Percentiles rank a stretch among this genome's conserved stretches.
Conservation (phyloP, 2,888 invertebrate species). For the Geophilus truncorum region DNA sequence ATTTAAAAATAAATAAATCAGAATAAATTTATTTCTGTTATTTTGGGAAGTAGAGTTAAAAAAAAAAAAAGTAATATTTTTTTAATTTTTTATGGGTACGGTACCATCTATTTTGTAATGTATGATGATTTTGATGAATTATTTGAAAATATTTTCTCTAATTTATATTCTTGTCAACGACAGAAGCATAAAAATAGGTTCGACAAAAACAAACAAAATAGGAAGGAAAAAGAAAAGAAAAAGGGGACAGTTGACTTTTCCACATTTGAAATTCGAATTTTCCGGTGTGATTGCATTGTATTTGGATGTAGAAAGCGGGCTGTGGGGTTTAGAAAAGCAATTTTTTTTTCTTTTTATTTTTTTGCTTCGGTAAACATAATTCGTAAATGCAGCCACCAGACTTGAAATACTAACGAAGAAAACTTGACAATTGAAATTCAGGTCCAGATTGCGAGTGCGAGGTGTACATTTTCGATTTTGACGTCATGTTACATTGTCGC, state of each 20-base stretch:
- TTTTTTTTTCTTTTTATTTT: neutral
- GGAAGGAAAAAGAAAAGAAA: neutral
- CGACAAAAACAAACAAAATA: neutral
- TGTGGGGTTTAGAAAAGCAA: conserved; percentile 2
- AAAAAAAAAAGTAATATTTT: neutral
- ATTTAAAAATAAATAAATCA: too few relatives aligned
- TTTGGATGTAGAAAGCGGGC: neutral
- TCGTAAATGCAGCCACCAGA: neutral
- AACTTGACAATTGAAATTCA: neutral
- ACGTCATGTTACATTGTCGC: neutral
- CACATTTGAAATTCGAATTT: conserved; percentile 23
- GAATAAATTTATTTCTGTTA: neutral
- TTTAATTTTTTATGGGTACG: neutral
- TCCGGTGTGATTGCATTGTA: conserved; percentile 12
- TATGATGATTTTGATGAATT: neutral
- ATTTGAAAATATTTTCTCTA: neutral
- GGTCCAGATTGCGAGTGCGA: neutral
- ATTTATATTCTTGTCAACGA: neutral
- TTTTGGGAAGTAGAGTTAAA: neutral
- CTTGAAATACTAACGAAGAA: conserved; percentile 1
- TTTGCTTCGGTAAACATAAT: neutral
- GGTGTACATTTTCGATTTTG: neutral
- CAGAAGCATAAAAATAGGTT: neutral
- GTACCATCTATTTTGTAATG: too few relatives aligned
- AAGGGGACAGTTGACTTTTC: neutral